phyloP scores from a whole-genome alignment of 2,888 invertebrate genomes.

The Syrphus vitripennis region DNA sequence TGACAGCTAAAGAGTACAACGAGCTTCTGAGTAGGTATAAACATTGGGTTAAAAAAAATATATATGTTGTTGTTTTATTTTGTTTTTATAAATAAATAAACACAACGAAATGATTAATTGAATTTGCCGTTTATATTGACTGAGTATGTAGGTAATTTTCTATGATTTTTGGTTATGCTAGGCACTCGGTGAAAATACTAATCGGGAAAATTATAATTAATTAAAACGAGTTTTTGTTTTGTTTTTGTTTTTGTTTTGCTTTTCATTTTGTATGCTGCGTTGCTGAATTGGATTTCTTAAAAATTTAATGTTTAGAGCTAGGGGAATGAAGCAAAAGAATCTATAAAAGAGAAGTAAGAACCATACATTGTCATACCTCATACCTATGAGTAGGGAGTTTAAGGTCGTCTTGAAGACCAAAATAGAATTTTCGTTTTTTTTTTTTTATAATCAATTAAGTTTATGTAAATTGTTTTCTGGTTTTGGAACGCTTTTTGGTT shows the following conservation, averaged over 20 bases:
- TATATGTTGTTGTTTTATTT: not conserved
- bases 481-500: not conserved
- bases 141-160: slow-evolving; percentile 3
- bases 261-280: slow-evolving; percentile 20
- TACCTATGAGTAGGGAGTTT: not conserved
- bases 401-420: slow-evolving; percentile 2
- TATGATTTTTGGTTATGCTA: slow-evolving; percentile 30
- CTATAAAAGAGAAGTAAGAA: not conserved
- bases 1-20: slow-evolving; percentile 8
- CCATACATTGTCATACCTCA: not conserved
- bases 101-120: slow-evolving; percentile 60
- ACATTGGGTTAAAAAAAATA: slow-evolving; percentile 10
- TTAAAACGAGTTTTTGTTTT: slow-evolving; percentile 48
- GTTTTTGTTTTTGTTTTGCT: slow-evolving; percentile 6
- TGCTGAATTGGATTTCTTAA: slow-evolving; percentile 1
- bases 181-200: slow-evolving; percentile 39
- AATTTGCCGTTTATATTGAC: slow-evolving; percentile 34
- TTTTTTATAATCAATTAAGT: not conserved
- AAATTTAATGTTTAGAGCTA: not conserved
- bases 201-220: slow-evolving; percentile 40
- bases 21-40: no score
- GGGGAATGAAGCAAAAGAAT: not conserved
- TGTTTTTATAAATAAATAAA: slow-evolving; percentile 39
- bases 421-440: slow-evolving; percentile 1
- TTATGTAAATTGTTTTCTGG: not conserved